A percentile compares a stretch with the other conserved stretches of the same genome.
These are phyloP conservation scores for Podarcis cretensis DNA, from an alignment of 2,113 vertebrate species.

Conservation along the genomic window DNA sequence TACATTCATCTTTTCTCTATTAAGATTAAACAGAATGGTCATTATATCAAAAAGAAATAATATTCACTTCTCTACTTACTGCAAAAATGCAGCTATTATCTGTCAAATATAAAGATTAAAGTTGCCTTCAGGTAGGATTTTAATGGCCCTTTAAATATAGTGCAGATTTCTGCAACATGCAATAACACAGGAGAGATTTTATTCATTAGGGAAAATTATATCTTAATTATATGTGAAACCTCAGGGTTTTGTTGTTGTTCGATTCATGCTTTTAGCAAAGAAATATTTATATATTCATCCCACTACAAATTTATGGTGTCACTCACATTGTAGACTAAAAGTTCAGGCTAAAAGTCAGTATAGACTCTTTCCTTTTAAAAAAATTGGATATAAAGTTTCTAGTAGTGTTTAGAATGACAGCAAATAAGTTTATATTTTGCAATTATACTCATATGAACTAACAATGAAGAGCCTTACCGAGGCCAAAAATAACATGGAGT, in stretches of 20 bases:
- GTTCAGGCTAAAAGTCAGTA: background rate
- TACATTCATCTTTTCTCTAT: constrained; percentile 48
- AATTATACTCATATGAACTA: background rate
- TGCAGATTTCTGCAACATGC: constrained; percentile 30
- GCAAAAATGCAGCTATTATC: constrained; percentile 62
- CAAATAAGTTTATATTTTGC: background rate
- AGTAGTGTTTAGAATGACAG: background rate
- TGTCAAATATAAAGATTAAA: constrained; percentile 69
- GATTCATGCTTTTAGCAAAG: constrained; percentile 18
- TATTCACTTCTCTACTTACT: constrained; percentile 53
- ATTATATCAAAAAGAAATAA: constrained; percentile 71
- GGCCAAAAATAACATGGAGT: background rate
- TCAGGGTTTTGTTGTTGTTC: constrained; percentile 22
- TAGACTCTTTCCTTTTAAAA: background rate
- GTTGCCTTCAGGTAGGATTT: constrained; percentile 67
- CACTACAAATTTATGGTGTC: constrained; percentile 39
- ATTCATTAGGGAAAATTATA: constrained; percentile 33
- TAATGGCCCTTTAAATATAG: constrained; percentile 66
- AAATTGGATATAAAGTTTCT: background rate
- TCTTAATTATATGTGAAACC: constrained; percentile 53
- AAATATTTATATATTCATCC: constrained; percentile 25
- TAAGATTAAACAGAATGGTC: constrained; percentile 65
- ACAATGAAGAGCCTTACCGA: background rate
- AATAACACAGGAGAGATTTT: constrained; percentile 43
- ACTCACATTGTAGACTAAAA: constrained; percentile 39